Base-by-base conservation (phyloP, 37 sponge, comb jelly and placozoan genomes). In the Hormiphora californensis region DNA sequence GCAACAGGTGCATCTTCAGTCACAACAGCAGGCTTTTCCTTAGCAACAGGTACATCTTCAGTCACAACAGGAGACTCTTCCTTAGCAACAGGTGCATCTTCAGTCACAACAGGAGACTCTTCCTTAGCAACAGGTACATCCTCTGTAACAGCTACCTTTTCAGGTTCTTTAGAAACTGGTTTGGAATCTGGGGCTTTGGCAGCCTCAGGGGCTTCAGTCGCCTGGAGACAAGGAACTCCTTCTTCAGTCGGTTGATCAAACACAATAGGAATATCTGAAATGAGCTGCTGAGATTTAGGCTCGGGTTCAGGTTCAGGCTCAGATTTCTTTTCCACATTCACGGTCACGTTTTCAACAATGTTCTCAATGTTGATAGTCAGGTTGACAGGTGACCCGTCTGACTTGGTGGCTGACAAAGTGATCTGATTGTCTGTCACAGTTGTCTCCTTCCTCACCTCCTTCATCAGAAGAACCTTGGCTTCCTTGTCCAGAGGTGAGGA, bases 361-460 rank as follows among this genome's bases (percentile, higher is more conserved):
- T 73, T 43, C 5, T 7, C 43, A 30, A 73, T 39, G 23, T 73
- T 73, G n/a, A 73, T 73, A 32, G 32, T 73, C 40, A 73, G 81
- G 12, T 73, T 46, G 12, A 73, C 81, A 9, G 81, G 44, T 25
- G 81, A 43, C 21, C 81, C 81, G 25, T 73, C 81, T 73, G 40
- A 21, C 23, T 73, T 73, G 27, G n/a, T 73, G 43, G 35, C 81
- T 25, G 40, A 36, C 32, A 73, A n/a, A 25, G 81, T 73, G 0
- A 73, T 11, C 8, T 43, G 43, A 9, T 73, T 12, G 40, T n/a
- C 23, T 43, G 35, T n/a, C 9, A 73, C 8, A 1, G 21, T 46
- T 32, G 40, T 41, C 7, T 11, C 17, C 22, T 73, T 73, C 19
- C 43, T 40, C 43, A 73, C 46, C 43, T 73, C 81, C 17, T 41